These are phyloP conservation scores for Tolmerus cingulatus DNA, from an alignment of 2,888 invertebrate species.

Conservation along the genomic window DNA sequence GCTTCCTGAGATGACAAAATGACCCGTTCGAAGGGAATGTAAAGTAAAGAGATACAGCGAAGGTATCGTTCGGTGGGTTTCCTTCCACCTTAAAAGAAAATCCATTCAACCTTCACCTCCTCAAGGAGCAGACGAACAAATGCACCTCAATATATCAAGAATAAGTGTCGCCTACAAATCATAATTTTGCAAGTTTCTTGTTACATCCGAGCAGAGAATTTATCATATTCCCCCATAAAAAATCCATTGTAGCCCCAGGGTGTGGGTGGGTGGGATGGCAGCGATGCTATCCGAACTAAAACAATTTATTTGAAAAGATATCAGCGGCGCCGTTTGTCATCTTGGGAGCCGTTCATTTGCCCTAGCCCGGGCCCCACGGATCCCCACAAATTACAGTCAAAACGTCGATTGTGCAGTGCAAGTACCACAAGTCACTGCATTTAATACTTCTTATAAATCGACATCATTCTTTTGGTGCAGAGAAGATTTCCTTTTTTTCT, in stretches of 20 bases:
- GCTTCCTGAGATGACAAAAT: neutral
- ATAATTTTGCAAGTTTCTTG: constrained; percentile 29
- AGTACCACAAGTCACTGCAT: constrained; percentile 20
- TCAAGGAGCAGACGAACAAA: constrained; percentile 33
- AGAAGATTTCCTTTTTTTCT: neutral
- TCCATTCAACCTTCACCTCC: neutral
- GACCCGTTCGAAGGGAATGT: neutral
- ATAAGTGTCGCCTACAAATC: constrained; percentile 35
- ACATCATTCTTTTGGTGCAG: neutral
- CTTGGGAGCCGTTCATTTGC: neutral
- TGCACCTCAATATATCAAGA: constrained; percentile 32
- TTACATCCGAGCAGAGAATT: neutral
- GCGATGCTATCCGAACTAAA: constrained; percentile 17
- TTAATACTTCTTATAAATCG: constrained; percentile 16
- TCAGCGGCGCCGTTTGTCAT: constrained; percentile 13
- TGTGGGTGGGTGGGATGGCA: neutral
- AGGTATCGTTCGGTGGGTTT: neutral
- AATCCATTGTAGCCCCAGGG: neutral
- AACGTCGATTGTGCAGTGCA: constrained; percentile 17
- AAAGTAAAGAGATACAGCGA: neutral
- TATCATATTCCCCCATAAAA: constrained; percentile 11
- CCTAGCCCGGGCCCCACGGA: neutral
- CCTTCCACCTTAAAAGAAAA: neutral
- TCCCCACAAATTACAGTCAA: constrained; percentile 14
- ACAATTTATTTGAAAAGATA: constrained; percentile 29